Conservation (phyloP, 2,888 invertebrate genomes). For the Linyphia triangularis region DNA sequence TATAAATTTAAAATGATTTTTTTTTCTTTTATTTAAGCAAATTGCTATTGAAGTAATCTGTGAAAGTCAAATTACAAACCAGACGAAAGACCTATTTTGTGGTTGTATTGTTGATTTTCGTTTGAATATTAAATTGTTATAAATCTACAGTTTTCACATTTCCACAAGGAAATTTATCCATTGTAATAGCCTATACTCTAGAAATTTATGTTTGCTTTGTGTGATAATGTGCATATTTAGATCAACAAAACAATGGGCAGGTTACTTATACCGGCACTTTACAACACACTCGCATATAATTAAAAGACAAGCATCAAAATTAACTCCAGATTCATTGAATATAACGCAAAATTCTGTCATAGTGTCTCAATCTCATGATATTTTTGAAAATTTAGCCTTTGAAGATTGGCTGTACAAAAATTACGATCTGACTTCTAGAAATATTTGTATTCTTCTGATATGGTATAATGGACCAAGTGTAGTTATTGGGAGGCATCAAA, state of each 20-base stretch:
- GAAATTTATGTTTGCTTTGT: too few relatives aligned
- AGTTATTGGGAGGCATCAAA: slow-evolving; percentile 97
- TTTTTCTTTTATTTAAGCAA: too few relatives aligned
- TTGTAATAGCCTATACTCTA: too few relatives aligned
- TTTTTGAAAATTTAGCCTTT: slow-evolving; percentile 94
- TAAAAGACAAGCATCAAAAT: background rate
- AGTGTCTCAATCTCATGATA: slow-evolving; percentile 93
- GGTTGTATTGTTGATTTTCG: too few relatives aligned
- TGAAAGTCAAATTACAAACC: too few relatives aligned
- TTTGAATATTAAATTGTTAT: too few relatives aligned
- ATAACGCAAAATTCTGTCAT: slow-evolving; percentile 83
- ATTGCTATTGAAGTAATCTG: too few relatives aligned
- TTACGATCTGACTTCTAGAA: slow-evolving; percentile 89
- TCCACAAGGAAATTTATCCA: too few relatives aligned
- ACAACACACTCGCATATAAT: background rate
- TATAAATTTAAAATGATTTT: too few relatives aligned
- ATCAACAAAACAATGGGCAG: background rate
- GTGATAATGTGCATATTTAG: background rate
- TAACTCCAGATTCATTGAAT: background rate
- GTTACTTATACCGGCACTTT: background rate
- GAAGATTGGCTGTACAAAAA: slow-evolving; percentile 98
- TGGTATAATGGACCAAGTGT: slow-evolving; percentile 97
- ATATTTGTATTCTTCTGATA: slow-evolving; percentile 87
- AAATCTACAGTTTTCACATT: too few relatives aligned
- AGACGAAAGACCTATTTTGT: too few relatives aligned